Base-by-base conservation (phyloP, 2,113 vertebrate species). In the Gallinago undulata region DNA sequence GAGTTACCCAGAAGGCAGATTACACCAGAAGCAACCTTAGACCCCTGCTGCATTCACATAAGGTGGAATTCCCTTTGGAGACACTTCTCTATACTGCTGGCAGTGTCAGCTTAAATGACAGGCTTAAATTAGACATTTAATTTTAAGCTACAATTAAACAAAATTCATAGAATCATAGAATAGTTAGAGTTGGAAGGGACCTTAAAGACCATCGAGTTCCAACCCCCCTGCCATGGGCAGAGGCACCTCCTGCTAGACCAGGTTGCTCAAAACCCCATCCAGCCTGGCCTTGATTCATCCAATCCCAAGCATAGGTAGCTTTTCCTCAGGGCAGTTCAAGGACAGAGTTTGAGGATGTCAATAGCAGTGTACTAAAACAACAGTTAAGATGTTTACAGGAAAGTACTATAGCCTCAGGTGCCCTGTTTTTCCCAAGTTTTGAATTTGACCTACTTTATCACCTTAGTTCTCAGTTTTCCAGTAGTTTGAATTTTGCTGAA, bases 401-500 rank as follows among this genome's bases (percentile, higher is more conserved):
- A 41, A 12, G 17, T 59, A 56, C 41, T 23, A 72, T 25, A 78
- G 62, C 81, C 53, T 89, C 57, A 66, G 50, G 22, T 73, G 28
- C 53, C 28, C 39, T n/a, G 8, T 31, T 84, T 80, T 50, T 23
- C 33, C n/a, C 48, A 48, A 50, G 48, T 60, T 87, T 82, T 83
- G 50, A 87, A 62, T 60, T 3, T 85, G 47, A 91, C 48, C 8
- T 57, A 28, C 21, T 93, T 85, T 45, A 62, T 76, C 70, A 57
- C 50, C 41, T 82, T 66, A 73, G 66, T 79, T 67, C 57, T 82
- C 84, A 8, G 6, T 75, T 90, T 85, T 87, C 19, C 41, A 80
- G 45, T 22, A 80, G 67, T 86, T 79, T 73, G 35, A 93, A 68
- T 82, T 67, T 67, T 87, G 80, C 94, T 95, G 94, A 92, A 70